phyloP scores from a whole-genome alignment of 2,888 invertebrate genomes.

The Capitulum mitella region DNA sequence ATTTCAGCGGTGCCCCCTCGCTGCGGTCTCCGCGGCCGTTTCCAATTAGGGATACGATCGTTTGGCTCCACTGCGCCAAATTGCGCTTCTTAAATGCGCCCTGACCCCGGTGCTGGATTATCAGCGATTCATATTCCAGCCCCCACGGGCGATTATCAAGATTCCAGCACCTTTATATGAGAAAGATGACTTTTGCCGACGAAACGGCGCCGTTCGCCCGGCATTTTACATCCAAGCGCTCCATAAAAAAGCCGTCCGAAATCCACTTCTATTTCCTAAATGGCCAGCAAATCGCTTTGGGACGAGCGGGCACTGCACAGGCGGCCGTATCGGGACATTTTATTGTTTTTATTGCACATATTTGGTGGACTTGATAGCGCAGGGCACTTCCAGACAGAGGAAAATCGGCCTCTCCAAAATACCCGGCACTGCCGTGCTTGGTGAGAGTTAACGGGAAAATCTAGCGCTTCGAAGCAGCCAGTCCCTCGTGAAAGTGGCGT shows the following conservation, averaged over 20 bases:
- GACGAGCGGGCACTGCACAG: background rate
- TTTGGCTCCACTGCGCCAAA: background rate
- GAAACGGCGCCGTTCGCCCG: background rate
- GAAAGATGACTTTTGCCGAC: background rate
- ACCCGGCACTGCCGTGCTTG: too few relatives aligned
- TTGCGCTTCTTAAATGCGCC: background rate
- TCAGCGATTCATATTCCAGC: background rate
- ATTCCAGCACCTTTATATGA: conserved; percentile 8
- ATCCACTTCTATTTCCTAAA: conserved; percentile 16
- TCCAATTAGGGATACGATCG: background rate
- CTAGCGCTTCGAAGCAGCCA: too few relatives aligned
- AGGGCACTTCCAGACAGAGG: background rate
- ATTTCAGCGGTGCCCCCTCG: too few relatives aligned
- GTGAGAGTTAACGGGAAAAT: too few relatives aligned
- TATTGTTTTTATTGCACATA: conserved; percentile 10
- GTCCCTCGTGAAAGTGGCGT: too few relatives aligned
- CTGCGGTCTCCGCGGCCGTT: too few relatives aligned
- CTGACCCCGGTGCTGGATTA: background rate
- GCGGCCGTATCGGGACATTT: background rate
- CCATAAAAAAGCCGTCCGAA: conserved; percentile 16
- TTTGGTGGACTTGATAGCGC: conserved; percentile 10
- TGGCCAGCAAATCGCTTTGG: background rate
- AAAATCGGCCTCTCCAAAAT: too few relatives aligned
- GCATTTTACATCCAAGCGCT: conserved; percentile 3
- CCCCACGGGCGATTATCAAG: background rate